Conservation (phyloP, 2,888 invertebrate species). For the Furcula furcula region DNA sequence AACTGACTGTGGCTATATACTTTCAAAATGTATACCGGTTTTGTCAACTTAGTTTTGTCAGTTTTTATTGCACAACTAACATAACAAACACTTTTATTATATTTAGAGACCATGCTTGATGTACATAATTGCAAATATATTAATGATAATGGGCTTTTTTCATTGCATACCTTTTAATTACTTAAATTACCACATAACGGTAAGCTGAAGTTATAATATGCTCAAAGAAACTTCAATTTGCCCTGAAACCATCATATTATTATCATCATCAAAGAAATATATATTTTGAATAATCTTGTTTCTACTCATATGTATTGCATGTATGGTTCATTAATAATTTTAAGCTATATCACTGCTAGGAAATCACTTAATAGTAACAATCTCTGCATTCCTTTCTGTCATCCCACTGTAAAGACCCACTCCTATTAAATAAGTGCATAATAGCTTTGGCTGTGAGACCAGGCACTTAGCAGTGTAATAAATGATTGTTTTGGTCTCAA, state of each 20-base stretch:
- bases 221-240: too few relatives aligned
- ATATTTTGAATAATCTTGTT: constrained; percentile 12
- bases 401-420: neutral
- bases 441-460: neutral
- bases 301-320: constrained; percentile 31
- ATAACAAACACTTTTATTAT: constrained; percentile 21
- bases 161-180: neutral
- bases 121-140: constrained; percentile 21
- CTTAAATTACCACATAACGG: neutral
- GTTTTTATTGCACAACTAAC: constrained; percentile 34
- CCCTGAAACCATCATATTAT: too few relatives aligned
- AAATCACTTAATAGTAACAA: neutral
- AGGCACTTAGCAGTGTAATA: constrained; percentile 17
- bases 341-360: neutral
- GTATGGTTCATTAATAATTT: constrained; percentile 17
- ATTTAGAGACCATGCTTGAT: constrained; percentile 28
- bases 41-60: constrained; percentile 24
- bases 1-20: neutral
- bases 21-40: neutral
- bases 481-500: constrained; percentile 21
- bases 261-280: too few relatives aligned
- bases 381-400: constrained; percentile 10
- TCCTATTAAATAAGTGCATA: neutral
- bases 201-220: neutral
- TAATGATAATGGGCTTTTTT: constrained; percentile 21